Evolutionary conservation across 2,888 invertebrate species (phyloP).

Genomic region (Tetanocera ferruginea): DNA sequence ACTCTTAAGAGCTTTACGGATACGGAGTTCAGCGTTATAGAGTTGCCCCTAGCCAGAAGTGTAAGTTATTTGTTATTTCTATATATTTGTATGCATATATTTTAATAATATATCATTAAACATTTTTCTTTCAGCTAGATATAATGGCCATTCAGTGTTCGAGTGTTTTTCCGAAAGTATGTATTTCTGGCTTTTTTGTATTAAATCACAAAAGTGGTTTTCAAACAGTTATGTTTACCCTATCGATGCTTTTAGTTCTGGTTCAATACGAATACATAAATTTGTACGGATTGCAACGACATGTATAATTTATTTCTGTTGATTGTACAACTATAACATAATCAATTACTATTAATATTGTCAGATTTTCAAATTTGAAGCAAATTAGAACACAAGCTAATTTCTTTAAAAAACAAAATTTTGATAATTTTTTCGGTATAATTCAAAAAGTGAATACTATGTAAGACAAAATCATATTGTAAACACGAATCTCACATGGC

Average conservation of each 20-base stretch:
- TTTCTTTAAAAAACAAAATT: too few relatives aligned
- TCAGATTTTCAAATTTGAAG: too few relatives aligned
- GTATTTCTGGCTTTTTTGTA: background rate
- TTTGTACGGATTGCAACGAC: background rate
- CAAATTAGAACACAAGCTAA: too few relatives aligned
- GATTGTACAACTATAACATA: too few relatives aligned
- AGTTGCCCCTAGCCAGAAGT: background rate
- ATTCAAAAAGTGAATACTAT: too few relatives aligned
- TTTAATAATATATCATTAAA: background rate
- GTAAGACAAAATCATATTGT: too few relatives aligned
- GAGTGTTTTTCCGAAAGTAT: background rate
- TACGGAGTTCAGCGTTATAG: background rate
- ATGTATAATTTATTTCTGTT: too few relatives aligned
- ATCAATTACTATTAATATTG: too few relatives aligned
- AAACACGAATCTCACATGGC: too few relatives aligned
- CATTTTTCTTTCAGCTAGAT: background rate
- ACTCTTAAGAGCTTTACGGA: background rate
- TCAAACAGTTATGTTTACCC: background rate
- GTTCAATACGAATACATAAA: background rate
- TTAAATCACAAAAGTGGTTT: background rate
- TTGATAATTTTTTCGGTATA: too few relatives aligned
- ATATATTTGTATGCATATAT: too few relatives aligned
- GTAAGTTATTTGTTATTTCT: background rate
- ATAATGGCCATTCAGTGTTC: background rate
- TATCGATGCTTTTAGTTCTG: background rate